Conservation (phyloP, 2,888 invertebrate species). For the Stenodera caucasica region DNA sequence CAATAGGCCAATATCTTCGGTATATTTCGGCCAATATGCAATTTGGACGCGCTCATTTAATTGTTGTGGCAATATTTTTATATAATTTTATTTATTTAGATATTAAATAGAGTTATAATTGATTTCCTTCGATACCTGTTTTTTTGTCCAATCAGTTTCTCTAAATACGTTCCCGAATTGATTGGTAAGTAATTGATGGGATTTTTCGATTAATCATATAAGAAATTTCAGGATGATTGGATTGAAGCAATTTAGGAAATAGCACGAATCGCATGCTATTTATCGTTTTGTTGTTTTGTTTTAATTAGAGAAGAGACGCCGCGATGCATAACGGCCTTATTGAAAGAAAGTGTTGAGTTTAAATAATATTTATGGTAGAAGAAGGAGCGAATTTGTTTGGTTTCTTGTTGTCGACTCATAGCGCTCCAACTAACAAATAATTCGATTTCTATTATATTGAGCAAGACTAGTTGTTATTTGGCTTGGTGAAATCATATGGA, state of each 20-base stretch:
- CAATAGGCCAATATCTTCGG: too few relatives aligned
- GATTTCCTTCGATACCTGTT: neutral
- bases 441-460: conserved; percentile 4
- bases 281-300: neutral
- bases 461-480: neutral
- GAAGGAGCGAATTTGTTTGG: neutral
- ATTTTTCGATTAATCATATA: conserved; percentile 11
- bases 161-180: too few relatives aligned
- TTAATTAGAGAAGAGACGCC: neutral
- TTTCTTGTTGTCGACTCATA: neutral
- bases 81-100: conserved; percentile 35
- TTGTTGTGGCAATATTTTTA: conserved; percentile 34
- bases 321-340: conserved; percentile 4
- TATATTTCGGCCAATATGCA: neutral
- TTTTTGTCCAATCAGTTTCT: neutral
- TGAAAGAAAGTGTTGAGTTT: neutral
- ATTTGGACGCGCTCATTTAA: neutral
- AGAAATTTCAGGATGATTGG: neutral
- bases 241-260: neutral
- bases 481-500: neutral
- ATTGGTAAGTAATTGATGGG: neutral
- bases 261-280: neutral
- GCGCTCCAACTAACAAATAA: neutral
- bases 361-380: neutral
- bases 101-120: conserved; percentile 22